Evolutionary conservation across 35 echinoderm and acorn worm genomes (phyloP), one percentile per base, ranked within the genome.

Genomic region (Heliocidaris erythrogramma): DNA sequence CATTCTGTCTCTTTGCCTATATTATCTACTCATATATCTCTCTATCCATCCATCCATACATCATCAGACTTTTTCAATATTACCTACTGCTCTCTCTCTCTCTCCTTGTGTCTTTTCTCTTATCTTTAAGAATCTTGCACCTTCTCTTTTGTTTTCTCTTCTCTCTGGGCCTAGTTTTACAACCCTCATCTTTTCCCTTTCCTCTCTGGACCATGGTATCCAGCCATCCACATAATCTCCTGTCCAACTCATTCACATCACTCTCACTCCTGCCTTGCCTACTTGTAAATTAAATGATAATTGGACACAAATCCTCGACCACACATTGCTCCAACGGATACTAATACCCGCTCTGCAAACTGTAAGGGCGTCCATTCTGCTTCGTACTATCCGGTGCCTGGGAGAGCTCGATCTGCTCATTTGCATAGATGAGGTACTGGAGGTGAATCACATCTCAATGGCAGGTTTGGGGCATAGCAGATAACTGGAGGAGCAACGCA

Each of bases 211-310:
- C 61, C 61, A 24, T 21, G 17, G 2, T 24, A 13, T 69, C 61
- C 61, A 69, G 17, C 61, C 61, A 69, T 69, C 17, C 61, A 7
- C 7, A 69, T 69, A 69, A 69, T 69, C 61, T 5, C 17, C 61
- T 69, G 61, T 69, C 61, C 24, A 69, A 69, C 61, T 69, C 61
- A 69, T 27, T 69, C 61, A 69, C 17, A 69, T 69, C 61, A 27
- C 17, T 21, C 24, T 69, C 61, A 69, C 61, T 21, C 17, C 24
- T 21, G 13, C 18, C 61, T 69, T 69, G 61, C 61, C 61, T 69
- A 69, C 61, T 69, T 69, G 61, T 69, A 69, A 69, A 69, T 69
- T 69, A 69, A 69, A 69, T 69, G 61, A 69, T 69, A 69, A 69
- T 69, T 69, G 61, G 61, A 69, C 61, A 69, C 61, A 69, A 69